Conservation (phyloP, 2,113 vertebrate genomes). For the Gallinago undulata region DNA sequence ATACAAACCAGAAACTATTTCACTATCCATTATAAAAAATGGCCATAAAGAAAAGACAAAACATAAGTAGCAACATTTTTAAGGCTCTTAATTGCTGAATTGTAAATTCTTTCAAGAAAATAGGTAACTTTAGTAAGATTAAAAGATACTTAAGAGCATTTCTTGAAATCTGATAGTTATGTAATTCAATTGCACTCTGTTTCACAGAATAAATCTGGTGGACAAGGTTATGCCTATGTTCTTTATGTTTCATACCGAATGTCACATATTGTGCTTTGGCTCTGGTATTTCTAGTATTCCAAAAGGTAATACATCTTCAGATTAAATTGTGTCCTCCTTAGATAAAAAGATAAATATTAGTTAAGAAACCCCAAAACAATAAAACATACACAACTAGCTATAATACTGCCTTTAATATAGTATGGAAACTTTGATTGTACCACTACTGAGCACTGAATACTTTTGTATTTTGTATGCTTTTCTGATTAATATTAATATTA, state of each 20-base stretch:
- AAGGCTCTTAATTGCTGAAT: background rate
- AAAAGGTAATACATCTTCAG: background rate
- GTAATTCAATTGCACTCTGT: background rate
- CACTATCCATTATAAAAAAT: background rate
- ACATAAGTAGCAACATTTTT: background rate
- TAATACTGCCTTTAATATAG: background rate
- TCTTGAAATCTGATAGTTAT: background rate
- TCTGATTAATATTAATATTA: background rate
- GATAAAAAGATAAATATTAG: background rate
- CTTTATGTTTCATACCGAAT: background rate
- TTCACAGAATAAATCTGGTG: constrained; percentile 22
- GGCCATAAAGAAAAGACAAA: background rate
- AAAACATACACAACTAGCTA: background rate
- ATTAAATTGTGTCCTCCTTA: background rate
- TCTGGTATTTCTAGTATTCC: background rate
- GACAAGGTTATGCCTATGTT: background rate
- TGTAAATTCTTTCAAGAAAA: background rate
- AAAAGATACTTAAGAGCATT: background rate
- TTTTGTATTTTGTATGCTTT: background rate
- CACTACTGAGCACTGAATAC: background rate
- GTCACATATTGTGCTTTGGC: background rate
- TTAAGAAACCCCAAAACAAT: background rate
- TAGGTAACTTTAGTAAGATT: background rate
- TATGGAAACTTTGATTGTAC: background rate
- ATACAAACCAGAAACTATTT: background rate